Evolutionary conservation across 2,113 vertebrate genomes (phyloP), one percentile per base, ranked within the genome.

Genomic region (Lates calcarifer): DNA sequence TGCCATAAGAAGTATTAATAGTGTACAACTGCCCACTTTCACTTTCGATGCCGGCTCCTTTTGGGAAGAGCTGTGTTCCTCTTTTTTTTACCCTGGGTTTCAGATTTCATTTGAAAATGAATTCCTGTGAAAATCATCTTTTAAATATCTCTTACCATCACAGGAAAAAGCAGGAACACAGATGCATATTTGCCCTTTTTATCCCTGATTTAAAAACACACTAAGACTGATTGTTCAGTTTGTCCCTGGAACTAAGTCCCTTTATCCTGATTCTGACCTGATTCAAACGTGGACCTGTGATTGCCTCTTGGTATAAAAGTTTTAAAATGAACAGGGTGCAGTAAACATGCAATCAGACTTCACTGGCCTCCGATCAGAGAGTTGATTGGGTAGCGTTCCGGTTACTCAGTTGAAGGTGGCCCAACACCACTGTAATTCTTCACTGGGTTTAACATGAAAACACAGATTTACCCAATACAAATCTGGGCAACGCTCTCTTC

Each of bases 361-460:
- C 64, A 39, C 55, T 84, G 73, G 82, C 65, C 43, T 70, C 56
- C 73, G 75, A 84, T 87, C 75, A 91, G 74, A 89, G 65, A 81
- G 22, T 22, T 70, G 53, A 88, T 84, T 82, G 63, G 73, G 74
- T 79, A 82, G 66, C 41, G 24, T 56, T 74, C 74, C 55, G 28
- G 31, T 65, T 60, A 68, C 77, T 72, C 69, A 61, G 60, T 15
- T 53, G 55, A 75, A 69, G 67, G 75, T 69, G 81, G 68, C 47
- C 79, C 63, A 70, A 22, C 51, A 13, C 6, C 39, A 18, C 72
- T 49, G 47, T 65, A 61, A 66, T 62, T 56, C 49, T 61, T 58
- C 13, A 24, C 22, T 5, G 26, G 47, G n/a, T 69, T 67, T 62
- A 58, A 75, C 62, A 73, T 79, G 57, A 70, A 88, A 86, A 76